These are phyloP conservation scores for Drosophila vallismaia DNA, from an alignment of 2,888 invertebrate species.

Conservation along the genomic window DNA sequence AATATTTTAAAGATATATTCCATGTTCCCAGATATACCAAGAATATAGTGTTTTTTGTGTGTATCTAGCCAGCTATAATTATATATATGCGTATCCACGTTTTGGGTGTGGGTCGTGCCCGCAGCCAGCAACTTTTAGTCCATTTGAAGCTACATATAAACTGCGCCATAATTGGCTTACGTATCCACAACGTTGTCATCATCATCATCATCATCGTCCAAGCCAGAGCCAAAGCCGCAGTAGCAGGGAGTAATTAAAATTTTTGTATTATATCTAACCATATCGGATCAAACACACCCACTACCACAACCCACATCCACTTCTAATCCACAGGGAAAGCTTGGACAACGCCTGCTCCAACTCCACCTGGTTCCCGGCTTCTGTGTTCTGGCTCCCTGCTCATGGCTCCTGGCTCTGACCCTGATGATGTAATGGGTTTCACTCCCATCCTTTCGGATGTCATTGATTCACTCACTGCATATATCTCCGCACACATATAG, in stretches of 20 bases:
- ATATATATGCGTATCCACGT: constrained; percentile 54
- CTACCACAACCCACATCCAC: constrained; percentile 7
- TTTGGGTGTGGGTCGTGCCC: constrained; percentile 70
- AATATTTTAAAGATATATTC: constrained; percentile 15
- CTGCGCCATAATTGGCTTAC: constrained; percentile 75
- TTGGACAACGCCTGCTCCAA: neutral
- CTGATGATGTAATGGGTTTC: constrained; percentile 61
- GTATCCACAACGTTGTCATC: constrained; percentile 48
- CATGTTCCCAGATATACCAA: constrained; percentile 16
- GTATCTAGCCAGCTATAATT: constrained; percentile 52
- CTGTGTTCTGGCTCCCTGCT: neutral
- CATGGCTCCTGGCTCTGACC: constrained; percentile 1
- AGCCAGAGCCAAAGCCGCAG: constrained; percentile 23
- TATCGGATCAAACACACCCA: constrained; percentile 43
- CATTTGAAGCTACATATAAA: constrained; percentile 49
- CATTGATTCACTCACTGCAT: constrained; percentile 10
- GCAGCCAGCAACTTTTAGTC: constrained; percentile 58
- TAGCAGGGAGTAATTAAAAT: constrained; percentile 58
- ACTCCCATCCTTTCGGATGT: constrained; percentile 26
- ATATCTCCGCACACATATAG: constrained; percentile 14
- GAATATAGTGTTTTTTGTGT: constrained; percentile 10
- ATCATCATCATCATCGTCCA: constrained; percentile 23
- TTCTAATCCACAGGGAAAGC: neutral
- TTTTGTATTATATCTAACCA: constrained; percentile 22
- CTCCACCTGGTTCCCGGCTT: constrained; percentile 22